Evolutionary conservation across 2,888 invertebrate species (phyloP).

Genomic region (Boloria selene): DNA sequence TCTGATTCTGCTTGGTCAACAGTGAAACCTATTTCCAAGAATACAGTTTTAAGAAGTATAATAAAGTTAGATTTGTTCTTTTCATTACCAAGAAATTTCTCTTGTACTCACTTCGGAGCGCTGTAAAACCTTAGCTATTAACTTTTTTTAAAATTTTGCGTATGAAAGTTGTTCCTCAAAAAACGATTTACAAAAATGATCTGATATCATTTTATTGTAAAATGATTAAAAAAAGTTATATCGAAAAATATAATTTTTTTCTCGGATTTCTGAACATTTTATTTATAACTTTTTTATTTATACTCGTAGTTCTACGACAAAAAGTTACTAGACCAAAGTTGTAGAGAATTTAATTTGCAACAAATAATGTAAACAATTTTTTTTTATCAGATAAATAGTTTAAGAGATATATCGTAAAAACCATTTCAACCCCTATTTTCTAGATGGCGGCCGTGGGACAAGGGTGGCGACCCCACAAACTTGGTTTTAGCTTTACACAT

Average conservation of each 20-base stretch:
- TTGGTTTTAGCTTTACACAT: neutral
- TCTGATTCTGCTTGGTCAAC: too few species aligned
- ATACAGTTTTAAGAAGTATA: too few species aligned
- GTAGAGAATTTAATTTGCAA: conserved; percentile 16
- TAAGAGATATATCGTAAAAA: neutral
- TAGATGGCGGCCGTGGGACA: conserved; percentile 4
- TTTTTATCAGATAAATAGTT: conserved; percentile 16
- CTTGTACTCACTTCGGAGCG: conserved; percentile 11
- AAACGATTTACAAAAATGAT: conserved; percentile 14
- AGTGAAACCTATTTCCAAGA: too few species aligned
- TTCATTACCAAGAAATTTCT: too few species aligned
- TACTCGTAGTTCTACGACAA: conserved; percentile 13
- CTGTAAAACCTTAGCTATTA: conserved; percentile 18
- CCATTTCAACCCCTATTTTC: conserved; percentile 17
- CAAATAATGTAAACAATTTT: conserved; percentile 10
- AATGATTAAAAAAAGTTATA: conserved; percentile 5
- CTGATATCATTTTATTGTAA: neutral
- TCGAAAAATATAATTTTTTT: neutral
- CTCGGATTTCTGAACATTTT: conserved; percentile 3
- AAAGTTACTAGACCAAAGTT: conserved; percentile 21
- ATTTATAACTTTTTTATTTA: conserved; percentile 20
- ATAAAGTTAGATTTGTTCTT: too few species aligned
- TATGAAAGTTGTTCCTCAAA: conserved; percentile 13
- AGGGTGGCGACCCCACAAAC: conserved; percentile 14
- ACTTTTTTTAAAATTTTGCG: conserved; percentile 4